These are phyloP conservation scores for Archocentrus centrarchus DNA, from an alignment of 2,113 vertebrate genomes.

Conservation along the genomic window DNA sequence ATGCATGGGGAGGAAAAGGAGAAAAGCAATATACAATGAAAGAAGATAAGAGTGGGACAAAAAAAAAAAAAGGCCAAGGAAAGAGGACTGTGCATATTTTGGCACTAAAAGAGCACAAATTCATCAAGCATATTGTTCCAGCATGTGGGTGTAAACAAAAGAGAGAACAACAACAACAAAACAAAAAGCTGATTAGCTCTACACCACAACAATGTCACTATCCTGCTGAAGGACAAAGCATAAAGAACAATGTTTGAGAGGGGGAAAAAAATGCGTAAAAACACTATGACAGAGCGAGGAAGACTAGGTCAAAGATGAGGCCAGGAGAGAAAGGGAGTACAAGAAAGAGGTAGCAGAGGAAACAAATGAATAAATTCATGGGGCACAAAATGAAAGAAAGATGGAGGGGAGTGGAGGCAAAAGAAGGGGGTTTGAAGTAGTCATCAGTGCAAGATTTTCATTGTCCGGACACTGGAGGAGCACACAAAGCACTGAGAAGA, in stretches of 20 bases:
- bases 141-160: slow-evolving; percentile 57
- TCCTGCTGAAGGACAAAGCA: slow-evolving; percentile 54
- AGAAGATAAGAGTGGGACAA: slow-evolving; percentile 14
- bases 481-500: slow-evolving; percentile 92
- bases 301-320: slow-evolving; percentile 65
- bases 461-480: slow-evolving; percentile 83
- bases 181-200: slow-evolving; percentile 23
- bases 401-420: slow-evolving; percentile 63
- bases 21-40: slow-evolving; percentile 30
- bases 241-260: slow-evolving; percentile 43
- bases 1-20: slow-evolving; percentile 23
- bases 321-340: slow-evolving; percentile 57
- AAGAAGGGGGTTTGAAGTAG: slow-evolving; percentile 70
- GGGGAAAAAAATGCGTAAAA: slow-evolving; percentile 39
- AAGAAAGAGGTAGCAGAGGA: slow-evolving; percentile 64
- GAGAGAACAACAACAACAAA: slow-evolving; percentile 27
- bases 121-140: slow-evolving; percentile 65
- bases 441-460: slow-evolving; percentile 82
- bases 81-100: slow-evolving; percentile 47
- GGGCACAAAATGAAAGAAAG: slow-evolving; percentile 72
- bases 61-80: background rate
- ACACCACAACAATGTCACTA: slow-evolving; percentile 18
- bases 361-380: slow-evolving; percentile 79
- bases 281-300: slow-evolving; percentile 49
- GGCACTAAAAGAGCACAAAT: slow-evolving; percentile 70